Conservation (phyloP, 2,113 vertebrate species). For the Hyperopisus bebe region DNA sequence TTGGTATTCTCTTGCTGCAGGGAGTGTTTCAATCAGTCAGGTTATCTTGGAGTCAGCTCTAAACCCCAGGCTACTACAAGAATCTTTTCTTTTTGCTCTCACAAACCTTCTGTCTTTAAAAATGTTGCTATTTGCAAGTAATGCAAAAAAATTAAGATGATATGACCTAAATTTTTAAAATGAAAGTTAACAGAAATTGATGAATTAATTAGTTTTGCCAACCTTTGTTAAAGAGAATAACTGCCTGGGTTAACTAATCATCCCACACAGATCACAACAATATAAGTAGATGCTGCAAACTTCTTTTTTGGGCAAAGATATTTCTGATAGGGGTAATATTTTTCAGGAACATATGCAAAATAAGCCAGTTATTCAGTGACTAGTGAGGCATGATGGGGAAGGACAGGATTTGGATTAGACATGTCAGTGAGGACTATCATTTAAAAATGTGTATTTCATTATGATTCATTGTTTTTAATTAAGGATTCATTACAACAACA, state of each 20-base stretch:
- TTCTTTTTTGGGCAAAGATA: not conserved
- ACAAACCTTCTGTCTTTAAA: not conserved
- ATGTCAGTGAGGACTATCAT: not conserved
- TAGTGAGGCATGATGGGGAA: not conserved
- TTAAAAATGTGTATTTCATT: not conserved
- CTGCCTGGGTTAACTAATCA: not conserved
- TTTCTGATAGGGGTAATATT: not conserved
- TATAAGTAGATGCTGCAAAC: not conserved
- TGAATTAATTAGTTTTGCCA: not conserved
- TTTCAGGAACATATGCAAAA: not conserved
- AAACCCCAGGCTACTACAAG: not conserved
- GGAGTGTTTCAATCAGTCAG: not conserved
- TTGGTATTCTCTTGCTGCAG: not conserved
- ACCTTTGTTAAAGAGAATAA: not conserved
- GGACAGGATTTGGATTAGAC: not conserved
- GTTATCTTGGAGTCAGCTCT: constrained; percentile 7
- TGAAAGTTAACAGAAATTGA: not conserved
- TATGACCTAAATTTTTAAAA: not conserved
- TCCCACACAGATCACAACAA: not conserved
- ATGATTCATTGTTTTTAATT: not conserved
- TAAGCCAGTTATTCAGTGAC: not conserved
- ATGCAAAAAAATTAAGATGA: not conserved
- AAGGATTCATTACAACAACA: not conserved
- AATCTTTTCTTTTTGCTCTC: not conserved
- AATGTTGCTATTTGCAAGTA: not conserved